phyloP scores from a whole-genome alignment of 1,140 invertebrate genomes.

The Argopecten irradians region DNA sequence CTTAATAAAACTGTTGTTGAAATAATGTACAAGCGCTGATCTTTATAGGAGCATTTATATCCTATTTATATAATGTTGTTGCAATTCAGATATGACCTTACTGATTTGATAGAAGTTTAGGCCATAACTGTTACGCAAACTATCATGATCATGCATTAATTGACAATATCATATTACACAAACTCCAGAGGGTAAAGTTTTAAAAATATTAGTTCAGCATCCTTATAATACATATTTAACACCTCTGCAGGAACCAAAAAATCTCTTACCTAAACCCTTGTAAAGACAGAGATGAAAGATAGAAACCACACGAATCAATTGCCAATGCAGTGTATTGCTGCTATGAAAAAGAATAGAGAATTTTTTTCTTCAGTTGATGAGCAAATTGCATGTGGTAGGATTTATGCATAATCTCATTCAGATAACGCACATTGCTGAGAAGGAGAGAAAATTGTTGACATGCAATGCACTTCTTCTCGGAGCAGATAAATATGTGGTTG shows the following conservation, averaged over 20 bases:
- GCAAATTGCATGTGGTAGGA: neutral
- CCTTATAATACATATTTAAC: neutral
- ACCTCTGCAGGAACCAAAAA: neutral
- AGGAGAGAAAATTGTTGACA: neutral
- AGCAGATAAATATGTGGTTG: neutral
- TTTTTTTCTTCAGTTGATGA: neutral
- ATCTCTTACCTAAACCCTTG: neutral
- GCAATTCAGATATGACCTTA: too few species aligned
- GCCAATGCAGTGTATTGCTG: neutral
- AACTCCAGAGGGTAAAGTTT: too few species aligned
- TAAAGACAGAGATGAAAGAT: neutral
- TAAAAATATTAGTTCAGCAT: neutral
- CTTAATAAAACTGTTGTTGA: too few species aligned
- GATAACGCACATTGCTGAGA: neutral
- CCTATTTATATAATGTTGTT: too few species aligned
- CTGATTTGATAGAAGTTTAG: too few species aligned
- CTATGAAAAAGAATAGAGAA: neutral
- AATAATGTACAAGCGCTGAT: too few species aligned
- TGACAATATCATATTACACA: too few species aligned
- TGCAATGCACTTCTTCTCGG: neutral
- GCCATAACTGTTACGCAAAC: too few species aligned
- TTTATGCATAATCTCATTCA: neutral
- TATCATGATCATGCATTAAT: too few species aligned
- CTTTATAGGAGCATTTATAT: too few species aligned
- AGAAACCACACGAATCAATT: neutral